A percentile compares a stretch with the other conserved stretches of the same genome.
These are phyloP conservation scores for Streptopelia turtur DNA, from an alignment of 2,797 vertebrate species.

Conservation along the genomic window DNA sequence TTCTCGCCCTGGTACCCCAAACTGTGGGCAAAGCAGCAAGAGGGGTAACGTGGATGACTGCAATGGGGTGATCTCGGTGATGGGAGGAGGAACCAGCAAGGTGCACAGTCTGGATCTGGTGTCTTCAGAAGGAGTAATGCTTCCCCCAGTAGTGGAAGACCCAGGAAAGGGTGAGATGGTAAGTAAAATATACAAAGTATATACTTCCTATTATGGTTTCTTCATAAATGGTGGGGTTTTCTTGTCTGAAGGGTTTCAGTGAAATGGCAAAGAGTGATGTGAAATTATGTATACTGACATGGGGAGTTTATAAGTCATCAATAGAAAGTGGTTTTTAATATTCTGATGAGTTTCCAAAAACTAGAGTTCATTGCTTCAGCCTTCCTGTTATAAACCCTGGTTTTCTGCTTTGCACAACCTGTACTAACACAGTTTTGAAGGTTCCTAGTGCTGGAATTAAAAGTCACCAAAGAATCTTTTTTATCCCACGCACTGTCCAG, in stretches of 20 bases:
- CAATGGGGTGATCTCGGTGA: constrained; percentile 74
- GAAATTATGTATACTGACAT: not conserved
- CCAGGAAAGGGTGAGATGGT: constrained; percentile 50
- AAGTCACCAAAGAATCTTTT: not conserved
- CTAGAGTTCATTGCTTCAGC: not conserved
- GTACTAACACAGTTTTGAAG: not conserved
- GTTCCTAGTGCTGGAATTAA: not conserved
- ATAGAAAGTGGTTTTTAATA: not conserved
- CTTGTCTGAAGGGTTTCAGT: not conserved
- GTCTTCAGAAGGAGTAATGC: constrained; percentile 35
- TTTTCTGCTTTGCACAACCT: not conserved
- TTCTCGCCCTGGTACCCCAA: constrained; percentile 77
- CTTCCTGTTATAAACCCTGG: not conserved
- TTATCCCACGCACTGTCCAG: not conserved
- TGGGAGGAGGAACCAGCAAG: constrained; percentile 27
- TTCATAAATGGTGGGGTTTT: accelerated
- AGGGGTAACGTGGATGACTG: constrained; percentile 75
- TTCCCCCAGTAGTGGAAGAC: constrained; percentile 84
- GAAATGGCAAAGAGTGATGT: not conserved
- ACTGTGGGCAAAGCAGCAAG: constrained; percentile 74
- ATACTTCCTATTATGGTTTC: not conserved
- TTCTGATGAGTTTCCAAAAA: not conserved
- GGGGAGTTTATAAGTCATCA: not conserved
- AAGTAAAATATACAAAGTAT: not conserved
- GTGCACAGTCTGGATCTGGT: constrained; percentile 6